A percentile compares a stretch with the other conserved stretches of the same genome.
phyloP scores from a whole-genome alignment of 2,113 vertebrate species.

The Azemiops feae region DNA sequence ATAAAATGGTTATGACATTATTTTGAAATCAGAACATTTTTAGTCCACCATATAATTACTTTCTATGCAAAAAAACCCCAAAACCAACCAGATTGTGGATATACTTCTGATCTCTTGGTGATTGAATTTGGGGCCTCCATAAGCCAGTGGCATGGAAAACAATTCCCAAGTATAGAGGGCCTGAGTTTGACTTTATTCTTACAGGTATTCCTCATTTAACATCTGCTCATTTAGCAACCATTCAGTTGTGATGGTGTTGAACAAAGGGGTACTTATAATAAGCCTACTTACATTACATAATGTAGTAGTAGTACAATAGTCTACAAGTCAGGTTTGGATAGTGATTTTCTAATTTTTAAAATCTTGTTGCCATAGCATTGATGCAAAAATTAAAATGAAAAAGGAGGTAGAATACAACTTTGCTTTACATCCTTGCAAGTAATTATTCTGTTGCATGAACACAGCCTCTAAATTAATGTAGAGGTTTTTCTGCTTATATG shows the following conservation, averaged over 20 bases:
- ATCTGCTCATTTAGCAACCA: neutral
- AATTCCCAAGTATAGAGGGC: neutral
- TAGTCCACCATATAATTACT: neutral
- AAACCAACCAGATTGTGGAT: neutral
- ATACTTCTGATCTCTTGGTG: neutral
- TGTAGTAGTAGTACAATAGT: neutral
- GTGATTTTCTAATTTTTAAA: neutral
- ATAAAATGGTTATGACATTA: neutral
- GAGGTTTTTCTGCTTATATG: neutral
- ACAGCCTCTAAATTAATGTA: neutral
- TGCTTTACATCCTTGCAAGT: neutral
- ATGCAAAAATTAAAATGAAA: neutral
- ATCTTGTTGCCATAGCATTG: neutral
- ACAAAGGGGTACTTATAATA: neutral
- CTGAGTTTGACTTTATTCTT: neutral
- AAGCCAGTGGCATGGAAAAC: neutral
- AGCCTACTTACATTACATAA: neutral
- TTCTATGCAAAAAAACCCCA: neutral
- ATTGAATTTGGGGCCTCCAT: neutral
- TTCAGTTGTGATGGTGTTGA: neutral
- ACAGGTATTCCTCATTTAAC: neutral
- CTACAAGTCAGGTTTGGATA: neutral
- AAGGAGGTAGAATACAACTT: neutral
- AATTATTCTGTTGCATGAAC: neutral
- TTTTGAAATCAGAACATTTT: neutral